Evolutionary conservation across 2,113 vertebrate genomes (phyloP).

Genomic region (Proterorhinus semilunaris): DNA sequence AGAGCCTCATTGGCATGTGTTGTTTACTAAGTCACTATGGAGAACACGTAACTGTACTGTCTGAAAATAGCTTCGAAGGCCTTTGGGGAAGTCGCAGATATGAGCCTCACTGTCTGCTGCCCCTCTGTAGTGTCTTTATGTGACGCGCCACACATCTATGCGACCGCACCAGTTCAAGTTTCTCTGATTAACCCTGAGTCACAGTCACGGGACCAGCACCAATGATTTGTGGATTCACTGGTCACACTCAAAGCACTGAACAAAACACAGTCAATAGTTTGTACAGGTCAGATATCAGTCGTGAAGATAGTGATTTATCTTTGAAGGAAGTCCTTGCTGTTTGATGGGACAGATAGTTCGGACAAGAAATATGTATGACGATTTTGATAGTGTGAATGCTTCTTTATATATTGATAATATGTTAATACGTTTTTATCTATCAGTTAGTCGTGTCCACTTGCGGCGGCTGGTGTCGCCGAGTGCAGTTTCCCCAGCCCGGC

Average conservation of each 20-base stretch:
- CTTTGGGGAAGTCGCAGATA: slow-evolving; percentile 10
- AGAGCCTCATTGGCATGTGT: neutral
- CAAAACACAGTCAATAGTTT: slow-evolving; percentile 9
- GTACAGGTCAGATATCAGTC: no score
- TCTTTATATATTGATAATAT: slow-evolving; percentile 9
- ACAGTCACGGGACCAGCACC: slow-evolving; percentile 37
- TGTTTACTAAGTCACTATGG: slow-evolving; percentile 4
- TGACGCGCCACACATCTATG: slow-evolving; percentile 2
- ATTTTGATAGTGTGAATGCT: no score
- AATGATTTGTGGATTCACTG: slow-evolving; percentile 22
- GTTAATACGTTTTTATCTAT: slow-evolving; percentile 25
- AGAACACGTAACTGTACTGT: neutral
- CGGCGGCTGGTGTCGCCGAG: slow-evolving; percentile 49
- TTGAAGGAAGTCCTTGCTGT: no score
- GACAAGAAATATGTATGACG: no score
- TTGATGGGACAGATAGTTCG: no score
- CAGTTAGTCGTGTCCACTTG: slow-evolving; percentile 40
- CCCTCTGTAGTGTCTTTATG: slow-evolving; percentile 14
- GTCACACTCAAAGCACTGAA: slow-evolving; percentile 16
- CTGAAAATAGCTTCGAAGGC: neutral
- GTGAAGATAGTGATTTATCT: no score
- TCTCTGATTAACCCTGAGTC: slow-evolving; percentile 37
- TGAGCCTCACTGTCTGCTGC: slow-evolving; percentile 4
- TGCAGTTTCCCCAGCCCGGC: slow-evolving; percentile 56
- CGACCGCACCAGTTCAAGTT: slow-evolving; percentile 33